Conservation (phyloP, 2,797 vertebrate species). For the Avahi laniger region DNA sequence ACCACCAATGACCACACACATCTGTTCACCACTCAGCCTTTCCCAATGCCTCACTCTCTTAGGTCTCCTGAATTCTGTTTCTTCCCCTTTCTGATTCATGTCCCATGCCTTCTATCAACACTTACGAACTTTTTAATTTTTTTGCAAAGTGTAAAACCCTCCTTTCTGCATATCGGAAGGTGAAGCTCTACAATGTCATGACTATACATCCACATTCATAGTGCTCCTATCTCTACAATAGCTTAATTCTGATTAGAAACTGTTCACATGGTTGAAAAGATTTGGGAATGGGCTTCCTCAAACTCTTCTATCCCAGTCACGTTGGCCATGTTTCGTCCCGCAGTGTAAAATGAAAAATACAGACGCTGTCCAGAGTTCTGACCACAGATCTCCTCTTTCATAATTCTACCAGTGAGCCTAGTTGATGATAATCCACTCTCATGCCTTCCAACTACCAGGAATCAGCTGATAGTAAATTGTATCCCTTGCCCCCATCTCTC, state of each 20-base stretch:
- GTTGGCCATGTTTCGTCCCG: background rate
- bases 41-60: background rate
- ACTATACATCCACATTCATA: conserved; percentile 18
- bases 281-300: background rate
- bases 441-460: background rate
- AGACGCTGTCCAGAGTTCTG: conserved; percentile 24
- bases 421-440: background rate
- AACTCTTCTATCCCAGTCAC: background rate
- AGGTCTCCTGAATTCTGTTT: background rate
- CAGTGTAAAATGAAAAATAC: background rate
- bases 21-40: background rate
- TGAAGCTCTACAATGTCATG: background rate
- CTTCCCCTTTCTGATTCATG: background rate
- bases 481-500: background rate
- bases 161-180: background rate
- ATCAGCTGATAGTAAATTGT: background rate
- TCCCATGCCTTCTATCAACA: background rate
- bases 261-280: background rate
- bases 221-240: background rate
- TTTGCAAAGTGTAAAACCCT: background rate
- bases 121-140: background rate
- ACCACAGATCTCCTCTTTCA: background rate
- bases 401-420: background rate
- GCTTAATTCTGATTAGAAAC: conserved; percentile 26
- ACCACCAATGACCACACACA: background rate